Base-by-base conservation (phyloP, 2,888 invertebrate species). In the Mimas tiliae region DNA sequence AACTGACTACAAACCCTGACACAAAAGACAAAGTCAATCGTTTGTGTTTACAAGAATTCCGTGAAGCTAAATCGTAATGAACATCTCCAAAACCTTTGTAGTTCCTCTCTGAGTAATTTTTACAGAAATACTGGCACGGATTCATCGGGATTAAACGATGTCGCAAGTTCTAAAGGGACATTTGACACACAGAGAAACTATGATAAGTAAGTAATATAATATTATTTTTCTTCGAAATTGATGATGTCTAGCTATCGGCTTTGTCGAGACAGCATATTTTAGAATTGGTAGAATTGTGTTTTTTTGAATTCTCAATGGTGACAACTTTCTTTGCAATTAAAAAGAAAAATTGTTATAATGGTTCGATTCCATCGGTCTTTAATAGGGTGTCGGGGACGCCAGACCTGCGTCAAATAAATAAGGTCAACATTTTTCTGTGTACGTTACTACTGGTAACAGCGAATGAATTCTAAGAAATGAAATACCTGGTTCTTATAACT, bases 31-130 rank as follows among this genome's bases (percentile, higher is more conserved):
- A 38, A 58, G 38, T 58, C 4, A 38, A 38, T 58, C 34, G 55
- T 38, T 58, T 58, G 55, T 58, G 11, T 58, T 58, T 58, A 33
- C n/a, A 33, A 11, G 27, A 52, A 19, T 50, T 50, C 11, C 19
- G 19, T 19, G 50, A 19, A n/a, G n/a, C 48, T 6, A 19, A 50
- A 50, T 19, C 19, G 19, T 50, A 50, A 50, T 50, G 50, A 50
- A 50, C 50, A 50, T 48, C 48, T 48, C 50, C 19, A 14, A 48
- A 50, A 8, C 50, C 19, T 19, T 50, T 50, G 19, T 19, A 50
- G 19, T 11, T 19, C 0, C 50, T 50, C 9, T 16, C 16, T 6
- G 48, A 7, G 48, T 0, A 48, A 50, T 1, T 50, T 50, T 50
- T 9, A 9, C 19, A 8, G 9, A 19, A 50, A 50, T 19, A 50